These are phyloP conservation scores for Indicator maculatus DNA, from an alignment of 2,113 vertebrate genomes.

Conservation along the genomic window DNA sequence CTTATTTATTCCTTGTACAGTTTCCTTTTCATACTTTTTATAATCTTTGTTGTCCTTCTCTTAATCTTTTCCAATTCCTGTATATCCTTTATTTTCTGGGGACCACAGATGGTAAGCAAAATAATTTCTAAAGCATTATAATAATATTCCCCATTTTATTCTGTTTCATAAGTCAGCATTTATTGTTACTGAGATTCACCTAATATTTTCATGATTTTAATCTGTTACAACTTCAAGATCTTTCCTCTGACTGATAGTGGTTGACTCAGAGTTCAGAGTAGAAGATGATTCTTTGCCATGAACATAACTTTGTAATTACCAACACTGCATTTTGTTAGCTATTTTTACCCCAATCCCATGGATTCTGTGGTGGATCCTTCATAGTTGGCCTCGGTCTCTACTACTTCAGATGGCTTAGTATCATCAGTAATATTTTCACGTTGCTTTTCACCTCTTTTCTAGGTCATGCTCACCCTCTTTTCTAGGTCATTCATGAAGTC, in stretches of 20 bases:
- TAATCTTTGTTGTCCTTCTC: background rate
- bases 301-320: background rate
- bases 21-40: background rate
- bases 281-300: background rate
- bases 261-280: background rate
- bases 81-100: background rate
- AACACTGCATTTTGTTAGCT: background rate
- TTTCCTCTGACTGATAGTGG: background rate
- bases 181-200: background rate
- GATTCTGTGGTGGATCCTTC: background rate
- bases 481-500: background rate
- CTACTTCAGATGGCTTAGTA: background rate
- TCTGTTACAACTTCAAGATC: background rate
- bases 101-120: background rate
- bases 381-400: background rate
- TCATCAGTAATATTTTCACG: background rate
- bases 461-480: background rate
- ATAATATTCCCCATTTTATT: background rate
- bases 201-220: background rate
- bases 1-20: conserved; percentile 25
- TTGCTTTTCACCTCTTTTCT: background rate
- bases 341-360: background rate
- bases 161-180: background rate
- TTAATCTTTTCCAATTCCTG: background rate
- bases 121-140: background rate